Conservation (phyloP, 2,113 vertebrate genomes). For the Hemibagrus wyckioides region DNA sequence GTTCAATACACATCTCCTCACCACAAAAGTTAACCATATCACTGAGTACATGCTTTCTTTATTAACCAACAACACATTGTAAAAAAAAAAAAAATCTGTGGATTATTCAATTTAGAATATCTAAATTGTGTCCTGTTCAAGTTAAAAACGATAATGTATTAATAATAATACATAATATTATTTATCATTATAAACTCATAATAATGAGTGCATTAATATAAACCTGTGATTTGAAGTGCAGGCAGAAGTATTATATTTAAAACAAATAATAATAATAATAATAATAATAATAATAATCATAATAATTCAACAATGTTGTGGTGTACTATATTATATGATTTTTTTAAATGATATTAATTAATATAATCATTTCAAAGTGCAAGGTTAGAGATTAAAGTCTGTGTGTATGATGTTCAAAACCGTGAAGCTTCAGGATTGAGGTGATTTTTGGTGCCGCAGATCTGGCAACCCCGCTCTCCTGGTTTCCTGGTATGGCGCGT, state of each 20-base stretch:
- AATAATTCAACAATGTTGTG: not conserved
- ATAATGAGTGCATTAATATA: not conserved
- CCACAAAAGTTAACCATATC: not conserved
- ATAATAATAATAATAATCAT: not conserved
- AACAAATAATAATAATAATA: too few species aligned
- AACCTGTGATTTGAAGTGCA: not conserved
- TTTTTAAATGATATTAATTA: not conserved
- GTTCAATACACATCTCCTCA: not conserved
- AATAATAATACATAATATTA: too few species aligned
- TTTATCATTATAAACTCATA: too few species aligned
- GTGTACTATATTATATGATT: not conserved
- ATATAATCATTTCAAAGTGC: not conserved
- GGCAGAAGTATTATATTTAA: too few species aligned
- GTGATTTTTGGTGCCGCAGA: not conserved
- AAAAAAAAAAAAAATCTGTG: not conserved
- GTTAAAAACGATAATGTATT: too few species aligned
- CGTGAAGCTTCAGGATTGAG: fast-evolving
- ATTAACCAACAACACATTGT: not conserved
- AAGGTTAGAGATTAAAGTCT: not conserved
- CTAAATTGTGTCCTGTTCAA: not conserved
- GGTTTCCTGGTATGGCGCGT: not conserved
- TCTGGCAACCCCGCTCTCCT: not conserved
- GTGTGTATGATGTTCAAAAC: not conserved
- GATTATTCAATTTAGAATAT: not conserved
- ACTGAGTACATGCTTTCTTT: not conserved